Base-by-base conservation (phyloP, 2,113 vertebrate genomes). In the Megatriorchis doriae region DNA sequence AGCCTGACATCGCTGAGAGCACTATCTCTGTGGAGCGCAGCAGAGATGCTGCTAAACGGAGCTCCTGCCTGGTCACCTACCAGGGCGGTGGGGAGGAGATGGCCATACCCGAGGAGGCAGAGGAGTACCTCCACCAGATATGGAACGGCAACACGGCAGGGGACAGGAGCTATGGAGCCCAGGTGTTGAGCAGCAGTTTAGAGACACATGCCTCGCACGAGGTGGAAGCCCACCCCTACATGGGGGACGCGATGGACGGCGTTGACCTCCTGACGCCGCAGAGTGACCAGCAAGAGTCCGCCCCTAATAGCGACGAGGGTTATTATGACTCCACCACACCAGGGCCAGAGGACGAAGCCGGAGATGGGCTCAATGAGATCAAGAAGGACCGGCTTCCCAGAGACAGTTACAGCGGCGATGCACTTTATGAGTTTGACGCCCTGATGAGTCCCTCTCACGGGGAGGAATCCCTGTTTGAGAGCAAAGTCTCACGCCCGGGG, bases 61-160 rank as follows among this genome's bases (percentile, higher is more conserved):
- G 99, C 91, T 99, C 99, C 17, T 99, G 99, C 91, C 98, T 99
- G 70, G 99, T 99, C 23, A 99, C 99, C 8, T 99, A 99, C 96
- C 99, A 99, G 97, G 99, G 99, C 1, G 99, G 99, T 0, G 99
- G 99, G 0, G 99, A 99, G 96, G 99, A 99, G 97, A 99, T 99
- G 99, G 99, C 99, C 59, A 98, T 99, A 19, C 99, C 99, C 0
- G 99, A 99, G 88, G 98, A 99, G 88, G 93, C 99, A 1, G 99
- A 99, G 62, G 98, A 99, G 15, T 99, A 98, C 56, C 97, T 99
- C 67, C 98, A 98, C 13, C 98, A 98, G 61, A 90, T 98, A 4
- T 99, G 99, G 98, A 97, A 97, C 26, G 93, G 98, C 19, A 71
- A 26, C 6, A 20, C 22, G 16, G 82, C 88, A 0, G 98, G 97